These are phyloP conservation scores for Dromaius novaehollandiae DNA, from an alignment of 2,113 vertebrate genomes.

Conservation along the genomic window DNA sequence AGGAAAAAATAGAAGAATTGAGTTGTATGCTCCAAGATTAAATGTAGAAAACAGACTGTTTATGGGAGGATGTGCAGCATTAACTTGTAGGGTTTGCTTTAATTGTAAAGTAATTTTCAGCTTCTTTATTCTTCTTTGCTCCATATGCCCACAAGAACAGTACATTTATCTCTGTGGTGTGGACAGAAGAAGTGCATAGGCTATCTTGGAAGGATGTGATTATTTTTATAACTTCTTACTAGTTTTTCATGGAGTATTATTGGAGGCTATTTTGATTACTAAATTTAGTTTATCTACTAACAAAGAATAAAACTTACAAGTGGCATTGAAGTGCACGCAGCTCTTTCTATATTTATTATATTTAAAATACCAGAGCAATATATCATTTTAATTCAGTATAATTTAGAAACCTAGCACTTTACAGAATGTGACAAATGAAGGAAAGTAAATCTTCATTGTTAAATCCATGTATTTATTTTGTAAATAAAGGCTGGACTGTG, in stretches of 20 bases:
- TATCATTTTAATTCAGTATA: not conserved
- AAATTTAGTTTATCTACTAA: slow-evolving; percentile 16
- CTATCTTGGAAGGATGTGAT: slow-evolving; percentile 9
- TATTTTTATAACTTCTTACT: slow-evolving; percentile 51
- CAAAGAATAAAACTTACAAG: slow-evolving; percentile 13
- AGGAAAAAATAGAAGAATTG: not conserved
- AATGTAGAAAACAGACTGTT: slow-evolving; percentile 46
- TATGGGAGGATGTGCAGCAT: slow-evolving; percentile 20
- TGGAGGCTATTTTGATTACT: slow-evolving; percentile 14
- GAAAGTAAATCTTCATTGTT: not conserved
- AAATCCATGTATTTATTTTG: not conserved
- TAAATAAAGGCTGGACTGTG: not conserved
- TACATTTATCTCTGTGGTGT: not conserved
- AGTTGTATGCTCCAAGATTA: not conserved
- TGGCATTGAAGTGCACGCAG: not conserved
- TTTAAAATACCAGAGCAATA: not conserved
- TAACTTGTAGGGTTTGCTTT: not conserved
- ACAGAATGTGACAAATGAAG: slow-evolving; percentile 14
- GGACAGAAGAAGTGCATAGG: slow-evolving; percentile 20
- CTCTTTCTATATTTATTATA: slow-evolving; percentile 46
- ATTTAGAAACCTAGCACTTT: slow-evolving; percentile 55
- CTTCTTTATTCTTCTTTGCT: not conserved
- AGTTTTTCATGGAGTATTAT: slow-evolving; percentile 1
- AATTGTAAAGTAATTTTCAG: slow-evolving; percentile 35
- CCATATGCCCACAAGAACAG: not conserved